Evolutionary conservation across 2,888 invertebrate species (phyloP).

Genomic region (Buathra laborator): DNA sequence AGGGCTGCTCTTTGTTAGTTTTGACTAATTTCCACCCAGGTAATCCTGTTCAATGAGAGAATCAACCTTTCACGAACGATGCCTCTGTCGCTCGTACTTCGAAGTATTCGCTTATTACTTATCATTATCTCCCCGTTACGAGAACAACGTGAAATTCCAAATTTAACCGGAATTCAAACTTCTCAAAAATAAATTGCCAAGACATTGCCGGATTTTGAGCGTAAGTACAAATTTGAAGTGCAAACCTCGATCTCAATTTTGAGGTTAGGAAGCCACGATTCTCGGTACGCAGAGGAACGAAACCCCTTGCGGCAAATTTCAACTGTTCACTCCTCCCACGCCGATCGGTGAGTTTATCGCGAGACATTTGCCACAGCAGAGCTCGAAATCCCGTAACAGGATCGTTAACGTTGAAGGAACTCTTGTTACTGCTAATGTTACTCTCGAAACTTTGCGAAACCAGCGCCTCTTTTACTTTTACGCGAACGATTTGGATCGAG

Average conservation of each 20-base stretch:
- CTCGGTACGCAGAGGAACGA: slow-evolving; percentile 64
- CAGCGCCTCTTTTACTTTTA: slow-evolving; percentile 85
- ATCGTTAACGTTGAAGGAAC: slow-evolving; percentile 84
- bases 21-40: slow-evolving; percentile 81
- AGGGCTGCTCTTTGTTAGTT: slow-evolving; percentile 81
- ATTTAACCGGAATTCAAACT: too few species aligned
- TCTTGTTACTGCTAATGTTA: slow-evolving; percentile 84
- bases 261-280: not conserved
- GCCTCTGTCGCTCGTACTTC: slow-evolving; percentile 54
- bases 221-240: not conserved
- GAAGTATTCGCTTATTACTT: slow-evolving; percentile 57
- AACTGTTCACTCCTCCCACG: slow-evolving; percentile 80
- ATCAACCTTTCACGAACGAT: slow-evolving; percentile 69
- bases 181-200: too few species aligned
- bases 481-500: slow-evolving; percentile 84
- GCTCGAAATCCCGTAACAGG: slow-evolving; percentile 80
- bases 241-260: slow-evolving; percentile 8
- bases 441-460: slow-evolving; percentile 69
- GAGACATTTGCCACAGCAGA: slow-evolving; percentile 80
- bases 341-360: slow-evolving; percentile 84
- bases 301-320: slow-evolving; percentile 74
- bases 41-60: slow-evolving; percentile 78
- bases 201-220: too few species aligned
- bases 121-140: slow-evolving; percentile 18
- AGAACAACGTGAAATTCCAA: not conserved